Conservation (phyloP, 2,113 vertebrate genomes). For the Acrocephalus arundinaceus region DNA sequence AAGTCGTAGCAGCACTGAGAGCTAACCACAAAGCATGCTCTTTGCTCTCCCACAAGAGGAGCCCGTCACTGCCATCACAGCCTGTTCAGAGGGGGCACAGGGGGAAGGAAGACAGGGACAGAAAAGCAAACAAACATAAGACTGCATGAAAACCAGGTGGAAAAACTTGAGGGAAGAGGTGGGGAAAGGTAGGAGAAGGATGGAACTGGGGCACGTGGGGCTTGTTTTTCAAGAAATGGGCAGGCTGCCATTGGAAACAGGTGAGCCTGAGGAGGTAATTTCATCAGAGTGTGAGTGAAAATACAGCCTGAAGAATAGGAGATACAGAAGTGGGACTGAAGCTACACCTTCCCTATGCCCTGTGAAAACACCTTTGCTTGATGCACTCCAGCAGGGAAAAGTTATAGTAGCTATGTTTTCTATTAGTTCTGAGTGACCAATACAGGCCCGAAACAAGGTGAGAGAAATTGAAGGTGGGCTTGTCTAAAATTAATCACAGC, state of each 20-base stretch:
- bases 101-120: neutral
- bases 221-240: neutral
- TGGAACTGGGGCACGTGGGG: neutral
- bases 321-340: neutral
- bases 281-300: neutral
- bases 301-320: neutral
- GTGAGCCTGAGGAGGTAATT: neutral
- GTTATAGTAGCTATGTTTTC: neutral
- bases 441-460: neutral
- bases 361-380: neutral
- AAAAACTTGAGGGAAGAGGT: neutral
- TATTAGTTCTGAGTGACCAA: neutral
- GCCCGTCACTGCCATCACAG: rapidly evolving
- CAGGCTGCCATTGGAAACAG: neutral
- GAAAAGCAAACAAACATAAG: neutral
- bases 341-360: rapidly evolving
- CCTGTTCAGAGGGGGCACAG: neutral
- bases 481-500: neutral
- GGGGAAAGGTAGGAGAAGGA: neutral
- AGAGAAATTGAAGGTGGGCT: neutral
- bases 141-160: neutral
- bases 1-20: neutral
- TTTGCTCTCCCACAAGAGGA: neutral
- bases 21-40: constrained; percentile 5
- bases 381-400: neutral